Conservation (phyloP, 2,797 vertebrate genomes). For the Spea hammondii region DNA sequence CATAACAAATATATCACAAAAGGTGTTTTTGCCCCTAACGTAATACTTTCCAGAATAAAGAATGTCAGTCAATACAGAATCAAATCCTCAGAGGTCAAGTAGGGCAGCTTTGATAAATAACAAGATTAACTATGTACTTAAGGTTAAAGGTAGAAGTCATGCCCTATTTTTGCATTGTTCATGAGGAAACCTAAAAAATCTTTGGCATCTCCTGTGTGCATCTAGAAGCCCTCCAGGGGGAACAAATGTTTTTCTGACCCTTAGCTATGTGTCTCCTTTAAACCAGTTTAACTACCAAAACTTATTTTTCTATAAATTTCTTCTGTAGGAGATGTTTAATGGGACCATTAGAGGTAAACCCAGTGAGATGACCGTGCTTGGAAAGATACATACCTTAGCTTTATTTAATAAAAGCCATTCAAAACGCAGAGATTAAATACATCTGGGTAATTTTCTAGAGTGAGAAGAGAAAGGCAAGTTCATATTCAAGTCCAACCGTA, state of each 20-base stretch:
- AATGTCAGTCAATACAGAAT: conserved; percentile 48
- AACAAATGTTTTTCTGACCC: conserved; percentile 47
- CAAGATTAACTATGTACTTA: conserved; percentile 51
- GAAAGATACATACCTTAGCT: no score
- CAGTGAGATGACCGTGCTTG: no score
- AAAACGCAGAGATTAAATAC: no score
- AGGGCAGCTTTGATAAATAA: conserved; percentile 54
- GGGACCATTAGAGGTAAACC: no score
- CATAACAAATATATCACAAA: conserved; percentile 26
- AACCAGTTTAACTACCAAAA: background rate
- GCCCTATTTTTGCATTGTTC: conserved; percentile 49
- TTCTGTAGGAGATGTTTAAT: conserved; percentile 1
- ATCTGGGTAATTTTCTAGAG: no score
- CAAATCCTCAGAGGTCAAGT: conserved; percentile 43
- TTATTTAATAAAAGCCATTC: no score
- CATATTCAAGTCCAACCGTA: no score
- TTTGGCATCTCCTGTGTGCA: conserved; percentile 42
- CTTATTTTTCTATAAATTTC: background rate
- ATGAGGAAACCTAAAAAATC: conserved; percentile 47
- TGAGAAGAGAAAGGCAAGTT: no score
- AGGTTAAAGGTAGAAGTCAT: conserved; percentile 51
- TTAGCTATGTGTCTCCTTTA: conserved; percentile 15
- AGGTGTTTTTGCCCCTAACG: conserved; percentile 19
- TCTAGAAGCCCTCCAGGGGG: conserved; percentile 40
- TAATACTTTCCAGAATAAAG: conserved; percentile 44